phyloP scores from a whole-genome alignment of 2,888 invertebrate species.

The Cetonia aurata region DNA sequence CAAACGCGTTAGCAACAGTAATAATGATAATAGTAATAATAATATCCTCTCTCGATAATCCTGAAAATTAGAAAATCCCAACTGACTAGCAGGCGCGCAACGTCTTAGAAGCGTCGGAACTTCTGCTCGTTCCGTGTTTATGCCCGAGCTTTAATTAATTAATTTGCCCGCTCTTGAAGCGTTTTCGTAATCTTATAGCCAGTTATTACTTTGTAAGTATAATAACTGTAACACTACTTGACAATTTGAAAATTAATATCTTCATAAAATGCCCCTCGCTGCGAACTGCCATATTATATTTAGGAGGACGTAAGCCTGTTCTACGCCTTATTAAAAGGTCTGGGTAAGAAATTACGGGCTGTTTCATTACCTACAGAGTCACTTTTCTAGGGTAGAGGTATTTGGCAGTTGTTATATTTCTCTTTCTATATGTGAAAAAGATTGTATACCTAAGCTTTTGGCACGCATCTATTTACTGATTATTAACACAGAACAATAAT shows the following conservation, averaged over 20 bases:
- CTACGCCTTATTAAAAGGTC: slow-evolving; percentile 62
- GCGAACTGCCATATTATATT: slow-evolving; percentile 53
- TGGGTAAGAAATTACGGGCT: slow-evolving; percentile 58
- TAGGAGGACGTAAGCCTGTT: slow-evolving; percentile 31
- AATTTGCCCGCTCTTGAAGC: slow-evolving; percentile 65
- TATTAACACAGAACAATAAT: too few relatives aligned
- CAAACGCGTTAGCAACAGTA: neutral
- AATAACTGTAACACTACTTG: slow-evolving; percentile 67
- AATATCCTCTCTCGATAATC: slow-evolving; percentile 37
- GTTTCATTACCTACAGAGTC: slow-evolving; percentile 40
- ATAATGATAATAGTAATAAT: slow-evolving; percentile 23
- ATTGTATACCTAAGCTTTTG: neutral
- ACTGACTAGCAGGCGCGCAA: slow-evolving; percentile 47
- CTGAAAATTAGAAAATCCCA: slow-evolving; percentile 54
- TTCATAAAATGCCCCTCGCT: slow-evolving; percentile 67
- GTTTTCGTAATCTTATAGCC: slow-evolving; percentile 66
- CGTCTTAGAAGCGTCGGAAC: slow-evolving; percentile 26
- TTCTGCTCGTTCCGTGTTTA: slow-evolving; percentile 63
- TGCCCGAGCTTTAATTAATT: slow-evolving; percentile 67
- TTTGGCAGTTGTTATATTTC: slow-evolving; percentile 1
- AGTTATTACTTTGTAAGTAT: slow-evolving; percentile 67
- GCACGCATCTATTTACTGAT: slow-evolving; percentile 1
- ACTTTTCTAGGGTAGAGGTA: slow-evolving; percentile 19
- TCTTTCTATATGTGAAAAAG: slow-evolving; percentile 2
- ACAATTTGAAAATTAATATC: slow-evolving; percentile 67